phyloP scores from a whole-genome alignment of 2,797 vertebrate genomes.

The Peromyscus nudipes region DNA sequence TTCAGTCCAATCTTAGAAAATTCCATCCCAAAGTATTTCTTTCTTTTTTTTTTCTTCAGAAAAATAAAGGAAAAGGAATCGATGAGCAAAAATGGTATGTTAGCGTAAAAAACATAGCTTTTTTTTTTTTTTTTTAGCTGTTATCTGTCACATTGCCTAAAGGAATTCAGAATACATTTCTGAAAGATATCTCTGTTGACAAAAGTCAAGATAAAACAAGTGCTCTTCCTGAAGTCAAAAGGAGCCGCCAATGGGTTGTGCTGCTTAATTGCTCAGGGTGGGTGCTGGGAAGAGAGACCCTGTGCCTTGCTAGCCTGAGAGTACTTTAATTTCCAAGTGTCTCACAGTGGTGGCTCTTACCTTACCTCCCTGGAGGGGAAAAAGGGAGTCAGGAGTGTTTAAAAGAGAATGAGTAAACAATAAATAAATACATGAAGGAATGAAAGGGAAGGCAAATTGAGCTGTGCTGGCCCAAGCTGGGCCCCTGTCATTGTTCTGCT shows the following conservation, averaged over 20 bases:
- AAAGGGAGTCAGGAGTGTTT: background rate
- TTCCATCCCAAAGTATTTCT: slow-evolving; percentile 60
- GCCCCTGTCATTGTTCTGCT: slow-evolving; percentile 69
- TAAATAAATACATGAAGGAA: background rate
- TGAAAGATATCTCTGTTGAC: slow-evolving; percentile 40
- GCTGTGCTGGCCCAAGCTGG: slow-evolving; percentile 60
- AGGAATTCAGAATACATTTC: slow-evolving; percentile 68
- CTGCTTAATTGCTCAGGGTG: slow-evolving; percentile 56
- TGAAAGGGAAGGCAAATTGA: slow-evolving; percentile 33
- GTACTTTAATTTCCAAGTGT: slow-evolving; percentile 33
- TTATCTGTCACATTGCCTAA: slow-evolving; percentile 60
- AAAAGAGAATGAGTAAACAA: background rate
- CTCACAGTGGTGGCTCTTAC: slow-evolving; percentile 25
- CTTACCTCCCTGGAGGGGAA: slow-evolving; percentile 58
- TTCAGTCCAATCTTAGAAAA: slow-evolving; percentile 78
- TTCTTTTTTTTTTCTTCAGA: slow-evolving; percentile 64
- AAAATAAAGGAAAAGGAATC: slow-evolving; percentile 73
- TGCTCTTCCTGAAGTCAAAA: slow-evolving; percentile 37
- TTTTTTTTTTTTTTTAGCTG: background rate
- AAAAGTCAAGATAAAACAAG: slow-evolving; percentile 57
- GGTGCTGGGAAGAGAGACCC: background rate
- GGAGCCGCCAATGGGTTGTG: background rate
- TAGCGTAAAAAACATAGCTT: slow-evolving; percentile 16
- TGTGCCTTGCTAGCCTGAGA: background rate
- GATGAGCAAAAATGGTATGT: slow-evolving; percentile 59